Percentiles rank a stretch among this genome's conserved stretches.
These are phyloP conservation scores for Heteronetta atricapilla DNA, from an alignment of 2,113 vertebrate genomes.

Conservation along the genomic window DNA sequence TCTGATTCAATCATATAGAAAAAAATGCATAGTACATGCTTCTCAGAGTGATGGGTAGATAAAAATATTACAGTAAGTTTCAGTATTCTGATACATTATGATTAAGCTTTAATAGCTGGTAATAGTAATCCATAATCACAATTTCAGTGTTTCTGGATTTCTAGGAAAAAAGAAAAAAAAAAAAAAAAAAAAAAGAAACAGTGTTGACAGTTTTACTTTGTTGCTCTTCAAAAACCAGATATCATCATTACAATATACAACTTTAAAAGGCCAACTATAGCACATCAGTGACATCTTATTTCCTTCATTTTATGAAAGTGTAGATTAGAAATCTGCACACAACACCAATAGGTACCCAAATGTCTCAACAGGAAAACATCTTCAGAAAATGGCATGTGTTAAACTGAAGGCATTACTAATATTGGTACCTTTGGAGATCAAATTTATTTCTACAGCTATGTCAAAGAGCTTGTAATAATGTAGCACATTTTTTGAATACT, in stretches of 20 bases:
- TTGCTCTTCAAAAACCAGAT: background rate
- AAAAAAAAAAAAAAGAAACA: no score
- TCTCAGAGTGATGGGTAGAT: background rate
- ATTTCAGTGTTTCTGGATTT: no score
- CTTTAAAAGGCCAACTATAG: background rate
- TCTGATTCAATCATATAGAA: background rate
- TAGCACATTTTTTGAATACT: background rate
- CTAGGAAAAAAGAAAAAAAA: no score
- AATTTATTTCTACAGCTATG: background rate
- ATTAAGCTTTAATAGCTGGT: background rate
- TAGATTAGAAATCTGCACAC: background rate
- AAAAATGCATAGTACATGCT: accelerated
- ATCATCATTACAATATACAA: background rate
- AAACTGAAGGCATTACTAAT: background rate
- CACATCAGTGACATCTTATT: background rate
- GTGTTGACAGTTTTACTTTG: background rate
- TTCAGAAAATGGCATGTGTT: background rate
- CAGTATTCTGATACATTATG: background rate
- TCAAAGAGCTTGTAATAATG: background rate
- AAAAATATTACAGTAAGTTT: background rate
- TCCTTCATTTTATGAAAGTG: background rate
- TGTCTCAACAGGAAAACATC: background rate
- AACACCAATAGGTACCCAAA: background rate
- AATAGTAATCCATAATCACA: background rate
- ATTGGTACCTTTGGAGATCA: background rate